These are phyloP conservation scores for Rutpela maculata DNA, from an alignment of 2,888 invertebrate genomes.

Conservation along the genomic window DNA sequence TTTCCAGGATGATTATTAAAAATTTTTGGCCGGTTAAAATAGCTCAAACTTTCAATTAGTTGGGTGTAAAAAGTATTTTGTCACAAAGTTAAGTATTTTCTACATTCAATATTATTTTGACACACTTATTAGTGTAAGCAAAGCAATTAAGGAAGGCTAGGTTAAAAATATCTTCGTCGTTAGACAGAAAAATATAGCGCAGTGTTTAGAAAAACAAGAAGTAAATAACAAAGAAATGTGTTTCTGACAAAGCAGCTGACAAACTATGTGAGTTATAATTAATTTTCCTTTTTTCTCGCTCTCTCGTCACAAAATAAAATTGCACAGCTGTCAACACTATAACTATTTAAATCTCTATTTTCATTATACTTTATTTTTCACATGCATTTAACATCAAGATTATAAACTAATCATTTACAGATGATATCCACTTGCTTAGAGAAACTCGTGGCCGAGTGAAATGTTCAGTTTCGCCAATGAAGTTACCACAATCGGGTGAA, in stretches of 20 bases:
- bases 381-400: not conserved
- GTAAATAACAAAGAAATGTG: conserved; percentile 1
- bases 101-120: not conserved
- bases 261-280: not conserved
- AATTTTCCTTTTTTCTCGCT: not conserved
- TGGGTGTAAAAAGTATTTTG: not conserved
- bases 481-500: too few species aligned
- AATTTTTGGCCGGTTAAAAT: too few species aligned
- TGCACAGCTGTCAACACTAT: not conserved
- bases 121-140: not conserved
- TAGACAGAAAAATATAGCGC: not conserved
- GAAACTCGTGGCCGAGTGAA: too few species aligned
- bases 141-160: conserved; percentile 4
- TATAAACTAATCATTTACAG: too few species aligned
- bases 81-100: not conserved
- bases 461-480: too few species aligned
- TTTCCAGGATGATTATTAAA: too few species aligned
- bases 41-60: not conserved
- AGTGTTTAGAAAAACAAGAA: not conserved
- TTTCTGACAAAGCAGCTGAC: conserved; percentile 6
- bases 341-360: not conserved
- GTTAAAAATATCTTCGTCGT: not conserved
- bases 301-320: not conserved
- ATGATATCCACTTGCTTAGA: too few species aligned
- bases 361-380: not conserved